Evolutionary conservation across 2,888 invertebrate genomes (phyloP).

Genomic region (Machimus atricapillus): DNA sequence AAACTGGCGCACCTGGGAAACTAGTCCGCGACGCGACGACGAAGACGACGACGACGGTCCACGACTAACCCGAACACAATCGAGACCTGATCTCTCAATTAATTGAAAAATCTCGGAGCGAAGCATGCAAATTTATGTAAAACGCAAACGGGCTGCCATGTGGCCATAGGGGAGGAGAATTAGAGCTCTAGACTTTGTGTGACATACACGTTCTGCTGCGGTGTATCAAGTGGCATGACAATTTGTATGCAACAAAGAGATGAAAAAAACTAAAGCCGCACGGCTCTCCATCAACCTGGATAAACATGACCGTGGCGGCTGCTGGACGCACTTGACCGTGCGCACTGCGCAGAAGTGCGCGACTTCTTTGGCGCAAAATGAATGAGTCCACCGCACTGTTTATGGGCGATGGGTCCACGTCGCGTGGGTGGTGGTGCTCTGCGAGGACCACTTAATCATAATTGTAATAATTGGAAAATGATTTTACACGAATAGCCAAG

Average conservation of each 20-base stretch:
- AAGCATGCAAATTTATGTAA: conserved; percentile 50
- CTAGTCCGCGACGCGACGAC: conserved; percentile 38
- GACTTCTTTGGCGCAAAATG: neutral
- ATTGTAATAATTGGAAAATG: neutral
- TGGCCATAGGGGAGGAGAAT: neutral
- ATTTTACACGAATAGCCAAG: neutral
- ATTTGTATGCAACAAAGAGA: conserved; percentile 7
- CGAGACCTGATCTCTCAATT: conserved; percentile 51
- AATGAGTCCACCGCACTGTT: neutral
- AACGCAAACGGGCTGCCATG: conserved; percentile 33
- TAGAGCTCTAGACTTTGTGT: neutral
- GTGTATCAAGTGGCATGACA: conserved; percentile 21
- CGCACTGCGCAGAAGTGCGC: neutral
- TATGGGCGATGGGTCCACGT: neutral
- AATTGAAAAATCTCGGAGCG: conserved; percentile 49
- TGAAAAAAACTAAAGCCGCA: neutral
- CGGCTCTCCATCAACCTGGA: conserved; percentile 16
- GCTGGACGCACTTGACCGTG: conserved; percentile 19
- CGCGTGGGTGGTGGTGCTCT: neutral
- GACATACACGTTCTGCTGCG: neutral
- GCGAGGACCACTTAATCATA: neutral
- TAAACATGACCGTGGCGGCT: conserved; percentile 10
- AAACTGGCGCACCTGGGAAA: neutral
- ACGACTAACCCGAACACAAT: conserved; percentile 39
- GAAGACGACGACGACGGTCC: neutral